Evolutionary conservation across 2,888 invertebrate species (phyloP).

Genomic region (Tinea trinotella): DNA sequence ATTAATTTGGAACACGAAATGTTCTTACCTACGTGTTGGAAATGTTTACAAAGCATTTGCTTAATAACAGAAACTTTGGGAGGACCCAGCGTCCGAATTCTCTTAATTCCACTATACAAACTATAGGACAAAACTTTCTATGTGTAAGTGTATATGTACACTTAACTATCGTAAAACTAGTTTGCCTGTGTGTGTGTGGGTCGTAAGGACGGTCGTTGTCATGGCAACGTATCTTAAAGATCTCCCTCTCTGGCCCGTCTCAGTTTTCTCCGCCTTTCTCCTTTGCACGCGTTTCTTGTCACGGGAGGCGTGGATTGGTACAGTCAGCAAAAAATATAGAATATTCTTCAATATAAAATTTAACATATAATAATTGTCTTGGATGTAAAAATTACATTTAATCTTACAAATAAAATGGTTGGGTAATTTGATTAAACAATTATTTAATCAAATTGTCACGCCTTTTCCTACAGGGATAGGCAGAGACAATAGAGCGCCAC

Average conservation of each 20-base stretch:
- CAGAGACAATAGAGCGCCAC: too few species aligned
- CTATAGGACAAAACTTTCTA: conserved; percentile 4
- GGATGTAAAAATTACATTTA: too few species aligned
- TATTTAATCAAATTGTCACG: too few species aligned
- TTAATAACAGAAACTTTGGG: conserved; percentile 69
- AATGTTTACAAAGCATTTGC: conserved; percentile 72
- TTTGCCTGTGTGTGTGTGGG: conserved; percentile 41
- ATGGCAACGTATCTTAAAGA: conserved; percentile 70
- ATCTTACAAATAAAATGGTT: too few species aligned
- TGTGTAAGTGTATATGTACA: conserved; percentile 10
- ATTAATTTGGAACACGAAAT: conserved; percentile 15
- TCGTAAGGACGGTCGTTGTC: conserved; percentile 45
- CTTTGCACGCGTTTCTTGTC: conserved; percentile 69
- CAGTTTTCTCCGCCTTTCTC: conserved; percentile 66
- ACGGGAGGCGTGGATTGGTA: conserved; percentile 58
- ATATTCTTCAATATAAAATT: too few species aligned
- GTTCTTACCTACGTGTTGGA: conserved; percentile 23
- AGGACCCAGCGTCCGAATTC: conserved; percentile 53
- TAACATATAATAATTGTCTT: too few species aligned
- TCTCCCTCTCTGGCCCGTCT: conserved; percentile 65
- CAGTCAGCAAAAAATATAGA: conserved; percentile 45
- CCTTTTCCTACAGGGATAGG: too few species aligned
- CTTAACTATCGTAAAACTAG: conserved; percentile 17
- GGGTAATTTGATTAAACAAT: too few species aligned
- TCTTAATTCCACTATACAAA: conserved; percentile 49